Evolutionary conservation across 2,113 vertebrate species (phyloP).

Genomic region (Crotalus helleri): DNA sequence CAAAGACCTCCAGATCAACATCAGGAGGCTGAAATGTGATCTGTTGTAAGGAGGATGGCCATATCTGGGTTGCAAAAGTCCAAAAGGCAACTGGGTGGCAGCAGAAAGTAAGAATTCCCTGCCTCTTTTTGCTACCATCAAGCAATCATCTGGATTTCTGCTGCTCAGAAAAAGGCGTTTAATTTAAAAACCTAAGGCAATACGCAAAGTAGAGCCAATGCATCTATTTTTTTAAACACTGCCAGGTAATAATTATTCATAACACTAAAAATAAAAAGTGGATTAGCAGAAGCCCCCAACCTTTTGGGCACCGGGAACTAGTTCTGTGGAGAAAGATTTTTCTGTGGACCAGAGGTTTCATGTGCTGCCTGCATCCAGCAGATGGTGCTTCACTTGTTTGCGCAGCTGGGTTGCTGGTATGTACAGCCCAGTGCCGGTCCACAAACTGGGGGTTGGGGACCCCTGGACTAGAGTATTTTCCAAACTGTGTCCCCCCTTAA

Average conservation of each 20-base stretch:
- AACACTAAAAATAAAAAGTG: neutral
- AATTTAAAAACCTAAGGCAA: constrained; percentile 51
- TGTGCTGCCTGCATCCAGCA: too few relatives aligned
- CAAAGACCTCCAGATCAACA: neutral
- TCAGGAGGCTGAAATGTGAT: constrained; percentile 14
- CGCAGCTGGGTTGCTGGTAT: too few relatives aligned
- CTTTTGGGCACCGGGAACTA: too few relatives aligned
- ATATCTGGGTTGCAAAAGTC: neutral
- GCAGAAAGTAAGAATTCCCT: neutral
- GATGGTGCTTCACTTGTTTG: too few relatives aligned
- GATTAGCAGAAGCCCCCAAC: neutral
- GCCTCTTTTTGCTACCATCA: neutral
- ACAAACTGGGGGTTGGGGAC: too few relatives aligned
- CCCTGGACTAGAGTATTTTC: neutral
- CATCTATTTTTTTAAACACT: neutral
- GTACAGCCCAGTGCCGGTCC: too few relatives aligned
- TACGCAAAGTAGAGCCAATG: neutral
- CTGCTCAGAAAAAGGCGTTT: neutral
- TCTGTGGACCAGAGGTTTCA: too few relatives aligned
- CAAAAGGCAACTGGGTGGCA: neutral
- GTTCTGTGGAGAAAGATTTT: too few relatives aligned
- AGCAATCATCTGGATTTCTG: neutral
- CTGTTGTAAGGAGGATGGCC: constrained; percentile 2
- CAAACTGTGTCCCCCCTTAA: neutral
- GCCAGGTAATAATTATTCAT: neutral